Base-by-base conservation (phyloP, 2,888 invertebrate species). In the Cartodere bifasciata region DNA sequence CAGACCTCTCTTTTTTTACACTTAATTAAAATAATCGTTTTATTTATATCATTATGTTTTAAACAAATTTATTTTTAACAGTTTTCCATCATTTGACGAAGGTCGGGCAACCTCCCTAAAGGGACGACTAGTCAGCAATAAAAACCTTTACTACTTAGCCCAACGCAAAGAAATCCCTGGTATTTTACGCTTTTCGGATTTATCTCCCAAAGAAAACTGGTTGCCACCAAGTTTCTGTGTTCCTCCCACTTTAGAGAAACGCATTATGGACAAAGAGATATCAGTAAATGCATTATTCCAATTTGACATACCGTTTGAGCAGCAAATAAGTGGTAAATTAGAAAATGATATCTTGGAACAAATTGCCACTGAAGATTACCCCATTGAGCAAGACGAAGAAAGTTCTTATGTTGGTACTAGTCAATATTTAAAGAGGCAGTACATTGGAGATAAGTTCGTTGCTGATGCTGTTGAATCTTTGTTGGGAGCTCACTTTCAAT, bases 381-480 rank as follows among this genome's bases (percentile, higher is more conserved):
- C 32, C 30, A 2, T 54, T 43, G 43, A 39, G 47, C 47, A 47
- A 11, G 46, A 52, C 16, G 41, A 47, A 3, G 54, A 46, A 17
- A 38, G 37, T 25, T 39, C 38, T 2, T 40, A 44, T 16, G 33
- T 42, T 3, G 43, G 43, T n/a, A 54, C 61, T 52, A 63, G 58
- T 45, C 57, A 50, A 29, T 68, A 56, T 53, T 53, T 69, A 13
- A 58, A 60, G 7, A 43, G 57, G 16, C 68, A 69, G 39, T 56
- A 56, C 9, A 53, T 76, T 9, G 44, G 63, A 0, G 72, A 77
- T 50, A 78, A 87, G 68, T 58, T 67, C 28, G 58, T 84, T 3
- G 82, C 92, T 0, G 92, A 94, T 58, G 70, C 73, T 37, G 78
- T 88, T 2, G 92, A 94, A 60, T 82, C 91, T 0, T 56, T 94